Base-by-base conservation (phyloP, 1,140 invertebrate species). In the Halesus radiatus region DNA sequence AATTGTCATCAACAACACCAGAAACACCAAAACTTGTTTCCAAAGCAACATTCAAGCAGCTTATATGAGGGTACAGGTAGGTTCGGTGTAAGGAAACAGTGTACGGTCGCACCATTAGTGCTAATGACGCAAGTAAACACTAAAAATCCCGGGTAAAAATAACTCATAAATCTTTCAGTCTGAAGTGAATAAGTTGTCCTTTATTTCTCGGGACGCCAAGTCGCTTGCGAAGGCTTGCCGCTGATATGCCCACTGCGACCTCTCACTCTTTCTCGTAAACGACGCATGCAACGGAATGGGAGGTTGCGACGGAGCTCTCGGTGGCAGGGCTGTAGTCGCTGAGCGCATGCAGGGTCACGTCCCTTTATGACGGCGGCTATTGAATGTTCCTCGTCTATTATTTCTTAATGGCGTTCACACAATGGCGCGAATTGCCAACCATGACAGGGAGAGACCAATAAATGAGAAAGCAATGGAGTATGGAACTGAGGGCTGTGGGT, bases 391-490 rank as follows among this genome's bases (percentile, higher is more conserved):
- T 68, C 68, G 70, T 78, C 74, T 78, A 79, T 79, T 79, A 81
- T 79, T 81, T 79, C 76, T 75, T 81, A 81, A 81, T 81, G 72
- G 76, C 58, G 66, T 81, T 80, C 72, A 45, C 54, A 79, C 77
- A 79, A 74, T 58, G 72, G 58, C 77, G 77, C 29, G 56, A 79
- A 58, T 79, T 52, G 68, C 62, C 37, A 29, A 66, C 62, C 62
- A 29, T 66, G 58, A 16, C 68, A 53, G 45, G 22, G 18, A 45
- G n/a, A 50, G 45, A 52, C 6, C 45, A 22, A 72, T 72, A 72
- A 72, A 72, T 53, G 68, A 72, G 68, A 72, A 72, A 72, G 68
- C 68, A 53, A 53, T 72, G 68, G 37, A 66, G n/a, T 15, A 32
- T 68, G 32, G 32, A 50, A 16, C 13, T 8, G 58, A n/a, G 29